Evolutionary conservation across 2,113 vertebrate genomes (phyloP).

Genomic region (Paramisgurnus dabryanus): DNA sequence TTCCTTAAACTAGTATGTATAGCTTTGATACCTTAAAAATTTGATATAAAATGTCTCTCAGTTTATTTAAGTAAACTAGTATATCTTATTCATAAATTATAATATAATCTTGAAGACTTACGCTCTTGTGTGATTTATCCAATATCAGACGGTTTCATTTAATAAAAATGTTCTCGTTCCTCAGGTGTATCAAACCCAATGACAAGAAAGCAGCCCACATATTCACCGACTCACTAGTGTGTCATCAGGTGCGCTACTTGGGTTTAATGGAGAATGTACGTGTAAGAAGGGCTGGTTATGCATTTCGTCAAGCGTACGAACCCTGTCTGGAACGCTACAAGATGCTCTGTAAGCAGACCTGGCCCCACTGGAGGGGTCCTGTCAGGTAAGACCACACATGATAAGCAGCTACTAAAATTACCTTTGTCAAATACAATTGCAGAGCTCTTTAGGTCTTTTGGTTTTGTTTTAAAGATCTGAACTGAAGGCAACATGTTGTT

Average conservation of each 20-base stretch:
- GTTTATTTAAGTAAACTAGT: no score
- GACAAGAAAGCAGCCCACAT: conserved; percentile 91
- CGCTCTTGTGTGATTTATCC: no score
- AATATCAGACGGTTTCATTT: background rate
- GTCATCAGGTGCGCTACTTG: conserved; percentile 92
- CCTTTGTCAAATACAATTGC: no score
- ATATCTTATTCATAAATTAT: no score
- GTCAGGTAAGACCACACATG: conserved; percentile 80
- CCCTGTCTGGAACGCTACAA: conserved; percentile 96
- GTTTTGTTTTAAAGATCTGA: background rate
- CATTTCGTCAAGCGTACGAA: conserved; percentile 91
- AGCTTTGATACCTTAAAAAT: no score
- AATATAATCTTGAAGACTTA: no score
- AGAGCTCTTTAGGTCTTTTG: background rate
- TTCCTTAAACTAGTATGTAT: no score
- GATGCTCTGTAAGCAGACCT: conserved; percentile 96
- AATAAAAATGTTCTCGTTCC: background rate
- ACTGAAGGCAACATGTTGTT: background rate
- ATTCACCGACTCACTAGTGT: conserved; percentile 88
- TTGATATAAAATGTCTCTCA: no score
- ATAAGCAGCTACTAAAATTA: background rate
- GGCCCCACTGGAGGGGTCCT: conserved; percentile 94
- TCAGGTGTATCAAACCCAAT: conserved; percentile 96
- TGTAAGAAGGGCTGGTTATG: conserved; percentile 91
- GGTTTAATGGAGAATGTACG: conserved; percentile 96